Evolutionary conservation across 2,888 invertebrate species (phyloP), one percentile per base, ranked within the genome.

Genomic region (Thyatira batis): DNA sequence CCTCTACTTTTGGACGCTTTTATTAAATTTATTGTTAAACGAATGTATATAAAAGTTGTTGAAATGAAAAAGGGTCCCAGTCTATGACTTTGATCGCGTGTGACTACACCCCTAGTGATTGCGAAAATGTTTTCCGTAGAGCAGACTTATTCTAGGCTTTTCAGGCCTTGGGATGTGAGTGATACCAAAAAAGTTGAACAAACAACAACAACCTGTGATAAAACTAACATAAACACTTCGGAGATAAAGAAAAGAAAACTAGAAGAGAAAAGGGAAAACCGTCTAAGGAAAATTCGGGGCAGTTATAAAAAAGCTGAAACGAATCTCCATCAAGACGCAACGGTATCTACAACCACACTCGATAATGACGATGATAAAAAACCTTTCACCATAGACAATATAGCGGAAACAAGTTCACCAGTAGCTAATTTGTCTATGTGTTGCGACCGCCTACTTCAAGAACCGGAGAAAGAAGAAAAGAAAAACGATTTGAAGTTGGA

Each of bases 101-200:
- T 78, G 85, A 76, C 63, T 74, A 72, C 73, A 78, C 69, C 80
- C 73, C 71, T 54, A 52, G 53, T 54, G 55, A 48, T 65, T 55
- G 58, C 49, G 54, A 82, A 73, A 72, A 91, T 92, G 92, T 73
- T 84, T 67, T 87, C 87, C 58, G 76, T 75, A 50, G 82, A 84
- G 54, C 84, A 82, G 69, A 88, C 74, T 71, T 89, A 85, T 60
- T 93, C 93, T 45, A 90, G 94, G 69, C 84, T 94, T 20, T 94
- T 94, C 71, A 92, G 94, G 66, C 94, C 94, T 54, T 94, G 94
- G 94, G 94, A 94, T 78, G 85, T 86, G 60, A 89, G 87, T 85
- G 88, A 84, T 49, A 78, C 65, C 54, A 78, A 82, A 59, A 67
- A 69, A 20, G 58, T 67, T n/a, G 55, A 61, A 48, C 48, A 52